phyloP scores from a whole-genome alignment of 1,140 invertebrate genomes.

The Bombus superbus region DNA sequence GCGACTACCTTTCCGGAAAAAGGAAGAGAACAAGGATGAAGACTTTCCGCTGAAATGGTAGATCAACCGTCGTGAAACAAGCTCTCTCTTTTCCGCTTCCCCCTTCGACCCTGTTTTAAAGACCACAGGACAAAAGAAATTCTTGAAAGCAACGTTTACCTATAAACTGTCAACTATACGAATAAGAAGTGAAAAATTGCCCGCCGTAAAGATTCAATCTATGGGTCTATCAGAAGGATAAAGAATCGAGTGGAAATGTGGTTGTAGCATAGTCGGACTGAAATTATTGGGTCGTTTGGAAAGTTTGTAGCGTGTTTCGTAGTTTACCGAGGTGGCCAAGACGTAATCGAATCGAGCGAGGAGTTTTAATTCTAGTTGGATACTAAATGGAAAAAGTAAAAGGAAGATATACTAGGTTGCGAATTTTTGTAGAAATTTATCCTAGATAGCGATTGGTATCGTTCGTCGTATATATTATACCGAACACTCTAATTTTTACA shows the following conservation, averaged over 20 bases:
- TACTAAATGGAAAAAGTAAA: too few species aligned
- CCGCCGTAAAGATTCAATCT: background rate
- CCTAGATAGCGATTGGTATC: too few species aligned
- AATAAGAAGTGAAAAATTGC: background rate
- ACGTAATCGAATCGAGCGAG: too few species aligned
- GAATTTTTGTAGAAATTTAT: too few species aligned
- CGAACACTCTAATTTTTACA: too few species aligned
- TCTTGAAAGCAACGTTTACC: background rate
- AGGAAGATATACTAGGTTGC: too few species aligned
- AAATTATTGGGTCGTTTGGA: too few species aligned
- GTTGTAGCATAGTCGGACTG: too few species aligned
- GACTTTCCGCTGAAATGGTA: background rate
- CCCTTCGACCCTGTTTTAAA: background rate
- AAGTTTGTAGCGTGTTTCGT: too few species aligned
- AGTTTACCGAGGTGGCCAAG: too few species aligned
- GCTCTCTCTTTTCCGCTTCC: background rate
- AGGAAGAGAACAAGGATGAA: background rate
- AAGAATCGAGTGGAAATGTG: background rate
- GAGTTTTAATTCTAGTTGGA: too few species aligned
- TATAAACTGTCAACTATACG: background rate
- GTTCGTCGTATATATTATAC: too few species aligned
- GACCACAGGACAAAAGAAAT: background rate
- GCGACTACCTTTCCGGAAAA: background rate
- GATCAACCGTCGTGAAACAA: background rate
- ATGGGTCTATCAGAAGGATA: background rate